Percentiles rank a stretch among this genome's conserved stretches.
Evolutionary conservation across 2,888 invertebrate genomes (phyloP).

Genomic region (Lomographa bimaculata): DNA sequence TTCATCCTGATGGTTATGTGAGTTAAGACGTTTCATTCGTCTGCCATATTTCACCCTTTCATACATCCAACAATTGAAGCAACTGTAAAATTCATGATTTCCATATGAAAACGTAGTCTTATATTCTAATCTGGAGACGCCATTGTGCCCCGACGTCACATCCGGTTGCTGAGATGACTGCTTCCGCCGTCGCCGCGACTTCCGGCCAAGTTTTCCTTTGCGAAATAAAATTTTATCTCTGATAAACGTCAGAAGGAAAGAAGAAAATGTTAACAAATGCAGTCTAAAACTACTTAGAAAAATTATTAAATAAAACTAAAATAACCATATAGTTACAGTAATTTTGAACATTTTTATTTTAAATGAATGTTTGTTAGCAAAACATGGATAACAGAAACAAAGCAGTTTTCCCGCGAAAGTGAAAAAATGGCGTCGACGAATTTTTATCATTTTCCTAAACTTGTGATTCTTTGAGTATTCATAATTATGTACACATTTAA

Average conservation of each 20-base stretch:
- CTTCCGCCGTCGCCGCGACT: slow-evolving; percentile 44
- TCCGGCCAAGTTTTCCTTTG: slow-evolving; percentile 44
- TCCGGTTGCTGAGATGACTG: slow-evolving; percentile 50
- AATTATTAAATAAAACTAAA: too few relatives aligned
- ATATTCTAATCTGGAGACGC: slow-evolving; percentile 49
- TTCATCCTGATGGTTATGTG: slow-evolving; percentile 11
- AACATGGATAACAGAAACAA: too few relatives aligned
- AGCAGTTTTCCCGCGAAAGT: too few relatives aligned
- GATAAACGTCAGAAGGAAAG: slow-evolving; percentile 3
- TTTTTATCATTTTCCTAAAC: too few relatives aligned
- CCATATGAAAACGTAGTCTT: slow-evolving; percentile 36
- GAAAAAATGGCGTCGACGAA: too few relatives aligned
- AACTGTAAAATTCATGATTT: slow-evolving; percentile 32
- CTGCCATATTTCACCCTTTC: slow-evolving; percentile 16
- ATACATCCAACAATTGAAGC: slow-evolving; percentile 27
- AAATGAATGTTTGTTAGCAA: too few relatives aligned
- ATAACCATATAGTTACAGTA: too few relatives aligned
- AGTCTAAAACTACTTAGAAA: too few relatives aligned
- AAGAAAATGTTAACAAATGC: too few relatives aligned
- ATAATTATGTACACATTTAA: too few relatives aligned
- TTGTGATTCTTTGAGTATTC: too few relatives aligned
- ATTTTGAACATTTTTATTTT: too few relatives aligned
- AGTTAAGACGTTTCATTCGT: slow-evolving; percentile 10
- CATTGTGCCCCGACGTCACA: slow-evolving; percentile 53
- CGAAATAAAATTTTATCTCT: slow-evolving; percentile 20